A percentile compares a stretch with the other conserved stretches of the same genome.
Evolutionary conservation across 1,140 invertebrate genomes (phyloP).

Genomic region (Zophobas morio): DNA sequence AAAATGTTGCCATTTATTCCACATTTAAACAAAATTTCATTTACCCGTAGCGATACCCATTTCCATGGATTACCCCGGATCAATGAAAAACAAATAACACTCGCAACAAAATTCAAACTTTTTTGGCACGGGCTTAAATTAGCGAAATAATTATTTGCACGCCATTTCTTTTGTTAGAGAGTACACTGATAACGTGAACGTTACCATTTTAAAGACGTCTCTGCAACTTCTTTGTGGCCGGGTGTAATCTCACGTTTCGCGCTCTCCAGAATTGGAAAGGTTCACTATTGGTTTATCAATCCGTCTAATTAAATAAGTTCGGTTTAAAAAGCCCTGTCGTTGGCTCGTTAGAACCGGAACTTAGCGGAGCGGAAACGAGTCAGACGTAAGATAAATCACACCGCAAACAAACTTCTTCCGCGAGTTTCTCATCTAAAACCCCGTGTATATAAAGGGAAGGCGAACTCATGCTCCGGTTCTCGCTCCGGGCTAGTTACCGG

Average conservation of each 20-base stretch:
- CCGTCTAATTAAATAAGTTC: conserved; percentile 48
- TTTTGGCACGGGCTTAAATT: too few relatives aligned
- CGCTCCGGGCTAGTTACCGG: conserved; percentile 50
- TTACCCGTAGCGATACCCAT: too few relatives aligned
- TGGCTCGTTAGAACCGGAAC: conserved; percentile 43
- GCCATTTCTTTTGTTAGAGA: too few relatives aligned
- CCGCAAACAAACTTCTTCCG: conserved; percentile 50
- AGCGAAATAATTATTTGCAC: too few relatives aligned
- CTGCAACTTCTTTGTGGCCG: neutral
- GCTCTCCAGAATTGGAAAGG: neutral
- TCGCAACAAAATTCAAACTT: too few relatives aligned
- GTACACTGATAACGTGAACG: too few relatives aligned
- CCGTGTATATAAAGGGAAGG: conserved; percentile 12
- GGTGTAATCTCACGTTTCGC: neutral
- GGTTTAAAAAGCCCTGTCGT: conserved; percentile 39
- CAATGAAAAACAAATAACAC: too few relatives aligned
- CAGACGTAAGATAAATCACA: conserved; percentile 50
- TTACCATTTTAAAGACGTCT: neutral
- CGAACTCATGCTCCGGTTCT: conserved; percentile 20
- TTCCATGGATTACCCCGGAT: too few relatives aligned
- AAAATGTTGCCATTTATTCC: neutral
- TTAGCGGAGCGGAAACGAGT: conserved; percentile 39
- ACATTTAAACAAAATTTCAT: too few relatives aligned
- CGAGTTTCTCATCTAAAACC: conserved; percentile 22
- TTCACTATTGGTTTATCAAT: conserved; percentile 26